Evolutionary conservation across 2,797 vertebrate species (phyloP), one percentile per base, ranked within the genome.

Genomic region (Stomatorhinus walkeri): DNA sequence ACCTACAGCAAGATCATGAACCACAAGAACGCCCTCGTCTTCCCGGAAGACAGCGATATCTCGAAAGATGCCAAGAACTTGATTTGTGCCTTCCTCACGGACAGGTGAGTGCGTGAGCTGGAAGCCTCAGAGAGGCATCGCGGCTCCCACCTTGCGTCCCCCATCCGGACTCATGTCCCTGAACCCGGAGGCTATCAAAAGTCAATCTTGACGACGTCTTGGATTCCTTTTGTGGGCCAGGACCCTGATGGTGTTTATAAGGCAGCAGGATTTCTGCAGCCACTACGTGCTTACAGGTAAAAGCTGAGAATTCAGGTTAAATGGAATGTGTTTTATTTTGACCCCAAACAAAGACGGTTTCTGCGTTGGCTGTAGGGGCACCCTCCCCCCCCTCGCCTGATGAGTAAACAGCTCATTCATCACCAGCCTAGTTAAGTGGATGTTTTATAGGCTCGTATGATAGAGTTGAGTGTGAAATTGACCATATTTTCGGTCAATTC

Each of bases 1-100:
- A 99, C 98, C 0, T 99, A 99, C 89, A 99, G 98, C 95, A 99
- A 99, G 92, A 99, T 99, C 91, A 99, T 99, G 98, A 99, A 99
- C 92, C 98, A 99, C 95, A 99, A 99, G 94, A 99, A 98, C 81
- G 98, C 98, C 89, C 96, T 99, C 93, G 98, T 96, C 79, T 99
- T 99, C 89, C 98, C 98, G 1, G 98, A 98, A 59, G 98, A 99
- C 95, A 99, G 96, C 87, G 97, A 98, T 88, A 99, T 99, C 94
- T 98, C 97, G 91, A 99, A 99, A 93, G 97, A 99, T 68, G 98
- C 98, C 92, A 99, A 99, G 95, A 99, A 97, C 93, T 97, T 99
- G 90, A 99, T 99, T 93, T 99, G 98, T 93, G 98, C 97, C 92
- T 99, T 99, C 93, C 94, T 99, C 93, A 99, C 98, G 36, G 98